Base-by-base conservation (phyloP, 1,140 invertebrate species). In the Tachypleus tridentatus region DNA sequence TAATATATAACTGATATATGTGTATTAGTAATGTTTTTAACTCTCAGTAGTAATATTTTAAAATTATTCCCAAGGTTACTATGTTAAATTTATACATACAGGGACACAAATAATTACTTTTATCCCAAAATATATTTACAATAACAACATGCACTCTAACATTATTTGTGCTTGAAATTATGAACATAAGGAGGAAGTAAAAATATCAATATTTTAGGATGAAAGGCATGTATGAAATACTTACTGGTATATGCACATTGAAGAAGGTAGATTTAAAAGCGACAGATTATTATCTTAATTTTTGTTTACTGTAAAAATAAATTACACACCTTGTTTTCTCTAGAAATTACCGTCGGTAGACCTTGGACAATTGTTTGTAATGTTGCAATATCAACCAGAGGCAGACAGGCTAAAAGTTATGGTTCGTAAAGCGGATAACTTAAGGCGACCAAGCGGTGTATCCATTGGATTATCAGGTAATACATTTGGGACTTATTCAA, bases 381-480 rank as follows among this genome's bases (percentile, higher is more conserved):
- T 29, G 49, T 11, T 58, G 9, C n/a, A 11, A n/a, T 58, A 58
- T 52, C 63, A 64, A 48, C 5, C 49, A 10, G 5, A 4, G 9
- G 56, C 63, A 4, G 49, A 59, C 5, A 64, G 63, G 11, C 50
- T 64, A 50, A 64, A 64, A 51, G 63, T 64, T 5, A 51, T 64
- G 11, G 57, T 64, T 6, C 58, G 63, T n/a, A 64, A 64, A 58
- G 63, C 63, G 4, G 49, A 52, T n/a, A 50, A 64, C 51, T 51
- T 64, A n/a, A 56, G 56, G 7, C 51, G 51, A 51, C 10, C 10
- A 7, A 59, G 11, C 4, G 11, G 47, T 48, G 52, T 56, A 4
- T 63, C 51, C 8, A 9, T 56, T 5, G 49, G 51, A 57, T 10
- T 10, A 48, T 11, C 29, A 11, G 8, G 58, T 59, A 59, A 59